These are phyloP conservation scores for Heliconius hewitsoni DNA, from an alignment of 1,140 invertebrate genomes.

Conservation along the genomic window DNA sequence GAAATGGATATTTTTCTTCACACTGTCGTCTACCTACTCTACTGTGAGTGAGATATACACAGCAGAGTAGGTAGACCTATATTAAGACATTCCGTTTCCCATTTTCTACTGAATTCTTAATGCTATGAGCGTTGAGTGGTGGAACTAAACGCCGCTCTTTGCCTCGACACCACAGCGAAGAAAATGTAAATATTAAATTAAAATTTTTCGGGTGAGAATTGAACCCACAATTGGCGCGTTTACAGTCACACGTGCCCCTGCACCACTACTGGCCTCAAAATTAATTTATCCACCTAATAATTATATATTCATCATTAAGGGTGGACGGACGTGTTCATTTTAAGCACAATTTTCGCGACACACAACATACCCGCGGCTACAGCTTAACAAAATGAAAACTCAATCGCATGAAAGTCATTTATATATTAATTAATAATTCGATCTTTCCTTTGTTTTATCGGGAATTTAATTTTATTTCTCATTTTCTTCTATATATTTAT, in stretches of 20 bases:
- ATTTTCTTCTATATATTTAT: not conserved
- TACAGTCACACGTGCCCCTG: not conserved
- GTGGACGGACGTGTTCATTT: slow-evolving; percentile 12
- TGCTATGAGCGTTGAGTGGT: not conserved
- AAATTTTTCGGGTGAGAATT: too few species aligned
- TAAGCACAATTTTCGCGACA: slow-evolving; percentile 15
- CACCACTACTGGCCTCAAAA: not conserved
- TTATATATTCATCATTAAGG: slow-evolving; percentile 7
- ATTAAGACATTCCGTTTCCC: too few species aligned
- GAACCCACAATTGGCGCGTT: too few species aligned
- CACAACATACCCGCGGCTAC: slow-evolving; percentile 1
- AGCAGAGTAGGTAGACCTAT: too few species aligned
- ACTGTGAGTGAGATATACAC: too few species aligned
- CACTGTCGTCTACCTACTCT: too few species aligned
- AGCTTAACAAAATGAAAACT: slow-evolving; percentile 25
- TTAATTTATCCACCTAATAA: not conserved
- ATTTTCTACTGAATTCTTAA: too few species aligned
- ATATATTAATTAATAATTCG: slow-evolving; percentile 14
- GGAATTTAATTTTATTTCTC: slow-evolving; percentile 12
- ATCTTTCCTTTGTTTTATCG: slow-evolving; percentile 25
- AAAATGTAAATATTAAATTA: too few species aligned
- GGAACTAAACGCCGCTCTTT: not conserved
- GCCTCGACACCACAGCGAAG: too few species aligned
- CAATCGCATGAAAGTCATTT: slow-evolving; percentile 24
- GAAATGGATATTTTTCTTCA: too few species aligned